A percentile compares a stretch with the other conserved stretches of the same genome.
These are phyloP conservation scores for Neogale vison DNA, from an alignment of 2,113 vertebrate genomes.

Conservation along the genomic window DNA sequence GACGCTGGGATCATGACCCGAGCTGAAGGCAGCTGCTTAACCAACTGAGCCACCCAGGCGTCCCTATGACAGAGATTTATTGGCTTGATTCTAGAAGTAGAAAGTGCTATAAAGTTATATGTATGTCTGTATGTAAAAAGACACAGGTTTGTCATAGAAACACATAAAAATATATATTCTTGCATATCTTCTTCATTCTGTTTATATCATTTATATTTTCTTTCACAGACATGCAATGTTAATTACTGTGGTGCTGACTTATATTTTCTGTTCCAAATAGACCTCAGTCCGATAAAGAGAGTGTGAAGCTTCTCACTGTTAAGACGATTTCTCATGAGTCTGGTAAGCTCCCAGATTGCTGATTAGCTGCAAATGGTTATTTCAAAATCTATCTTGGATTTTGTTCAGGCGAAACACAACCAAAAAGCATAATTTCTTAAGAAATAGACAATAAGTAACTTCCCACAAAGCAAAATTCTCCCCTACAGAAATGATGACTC, in stretches of 20 bases:
- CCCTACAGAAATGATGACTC: neutral
- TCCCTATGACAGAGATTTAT: neutral
- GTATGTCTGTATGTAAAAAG: neutral
- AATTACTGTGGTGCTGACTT: neutral
- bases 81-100: neutral
- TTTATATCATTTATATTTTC: neutral
- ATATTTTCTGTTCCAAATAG: slow-evolving; percentile 75
- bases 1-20: too few species aligned
- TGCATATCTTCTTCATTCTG: neutral
- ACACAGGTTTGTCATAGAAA: neutral
- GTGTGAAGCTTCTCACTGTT: slow-evolving; percentile 88
- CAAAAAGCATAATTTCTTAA: neutral
- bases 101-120: neutral
- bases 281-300: slow-evolving; percentile 86
- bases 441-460: neutral
- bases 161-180: neutral
- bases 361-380: neutral
- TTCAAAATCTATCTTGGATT: slow-evolving; percentile 43
- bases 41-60: too few species aligned
- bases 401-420: slow-evolving; percentile 21
- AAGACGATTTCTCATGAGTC: slow-evolving; percentile 85
- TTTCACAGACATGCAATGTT: neutral
- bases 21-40: too few species aligned
- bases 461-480: neutral
- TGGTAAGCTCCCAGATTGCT: slow-evolving; percentile 79